Percentiles rank a stretch among this genome's conserved stretches.
phyloP scores from a whole-genome alignment of 2,888 invertebrate species.

The Yponomeuta malinellus region DNA sequence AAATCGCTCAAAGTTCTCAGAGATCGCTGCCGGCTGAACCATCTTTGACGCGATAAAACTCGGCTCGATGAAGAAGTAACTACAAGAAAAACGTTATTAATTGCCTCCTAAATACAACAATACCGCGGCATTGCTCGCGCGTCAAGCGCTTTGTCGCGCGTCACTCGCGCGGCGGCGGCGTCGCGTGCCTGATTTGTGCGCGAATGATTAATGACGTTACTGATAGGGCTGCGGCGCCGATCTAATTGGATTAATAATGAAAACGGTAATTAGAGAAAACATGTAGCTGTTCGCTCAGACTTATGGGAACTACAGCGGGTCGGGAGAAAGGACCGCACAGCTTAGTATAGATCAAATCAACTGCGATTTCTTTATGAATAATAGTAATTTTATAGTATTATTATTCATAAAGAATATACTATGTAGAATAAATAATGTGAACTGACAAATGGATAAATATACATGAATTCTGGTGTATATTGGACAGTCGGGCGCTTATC shows the following conservation, averaged over 20 bases:
- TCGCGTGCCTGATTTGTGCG: constrained; percentile 9
- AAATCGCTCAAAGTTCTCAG: constrained; percentile 12
- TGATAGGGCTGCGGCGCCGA: neutral
- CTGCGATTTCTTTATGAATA: neutral
- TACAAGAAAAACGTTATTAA: constrained; percentile 31
- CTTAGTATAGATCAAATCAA: neutral
- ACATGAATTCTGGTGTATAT: neutral
- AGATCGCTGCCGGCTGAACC: neutral
- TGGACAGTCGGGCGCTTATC: neutral
- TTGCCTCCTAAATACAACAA: constrained; percentile 35
- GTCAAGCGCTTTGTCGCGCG: constrained; percentile 20
- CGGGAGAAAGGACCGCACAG: neutral
- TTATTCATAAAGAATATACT: no score
- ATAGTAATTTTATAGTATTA: neutral
- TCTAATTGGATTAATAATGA: neutral
- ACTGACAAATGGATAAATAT: no score
- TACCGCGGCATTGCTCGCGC: constrained; percentile 37
- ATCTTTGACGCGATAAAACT: neutral
- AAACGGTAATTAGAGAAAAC: neutral
- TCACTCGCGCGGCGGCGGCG: constrained; percentile 5
- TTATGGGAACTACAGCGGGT: neutral
- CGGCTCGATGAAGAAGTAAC: neutral
- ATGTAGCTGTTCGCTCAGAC: neutral
- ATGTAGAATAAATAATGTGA: no score
- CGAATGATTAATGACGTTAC: constrained; percentile 8